Evolutionary conservation across 2,113 vertebrate species (phyloP).

Genomic region (Lepidothrix coronata): DNA sequence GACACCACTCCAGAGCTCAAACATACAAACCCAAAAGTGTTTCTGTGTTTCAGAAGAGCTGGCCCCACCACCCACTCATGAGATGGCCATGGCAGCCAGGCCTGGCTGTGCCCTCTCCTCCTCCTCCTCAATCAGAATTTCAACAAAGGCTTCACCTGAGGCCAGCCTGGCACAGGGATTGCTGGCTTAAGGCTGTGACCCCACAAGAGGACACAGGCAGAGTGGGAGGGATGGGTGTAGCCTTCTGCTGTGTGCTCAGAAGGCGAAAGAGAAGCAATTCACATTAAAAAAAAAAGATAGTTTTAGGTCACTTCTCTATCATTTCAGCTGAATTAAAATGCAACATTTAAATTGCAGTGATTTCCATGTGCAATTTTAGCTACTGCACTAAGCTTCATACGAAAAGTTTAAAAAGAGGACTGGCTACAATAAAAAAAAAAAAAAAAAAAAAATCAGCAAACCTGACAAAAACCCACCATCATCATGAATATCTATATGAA

Average conservation of each 20-base stretch:
- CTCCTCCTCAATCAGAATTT: neutral
- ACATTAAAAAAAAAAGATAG: too few relatives aligned
- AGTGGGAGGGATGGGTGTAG: fast-evolving
- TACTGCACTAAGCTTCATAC: neutral
- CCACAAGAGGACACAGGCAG: neutral
- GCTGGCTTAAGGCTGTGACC: neutral
- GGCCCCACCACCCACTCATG: neutral
- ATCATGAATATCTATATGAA: neutral
- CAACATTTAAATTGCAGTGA: neutral
- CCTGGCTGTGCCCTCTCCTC: neutral
- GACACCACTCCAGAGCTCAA: neutral
- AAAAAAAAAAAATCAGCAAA: neutral
- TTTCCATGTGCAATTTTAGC: neutral
- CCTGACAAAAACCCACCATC: neutral
- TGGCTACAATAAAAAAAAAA: neutral
- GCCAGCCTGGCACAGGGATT: neutral
- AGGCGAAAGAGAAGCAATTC: neutral
- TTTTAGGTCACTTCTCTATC: neutral
- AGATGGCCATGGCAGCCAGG: too few relatives aligned
- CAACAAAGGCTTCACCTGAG: neutral
- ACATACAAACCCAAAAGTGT: fast-evolving
- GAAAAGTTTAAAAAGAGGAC: neutral
- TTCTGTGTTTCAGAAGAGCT: neutral
- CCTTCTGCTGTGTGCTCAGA: neutral
- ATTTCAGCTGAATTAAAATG: neutral